Evolutionary conservation across 2,888 invertebrate genomes (phyloP).

Genomic region (Congeria kusceri): DNA sequence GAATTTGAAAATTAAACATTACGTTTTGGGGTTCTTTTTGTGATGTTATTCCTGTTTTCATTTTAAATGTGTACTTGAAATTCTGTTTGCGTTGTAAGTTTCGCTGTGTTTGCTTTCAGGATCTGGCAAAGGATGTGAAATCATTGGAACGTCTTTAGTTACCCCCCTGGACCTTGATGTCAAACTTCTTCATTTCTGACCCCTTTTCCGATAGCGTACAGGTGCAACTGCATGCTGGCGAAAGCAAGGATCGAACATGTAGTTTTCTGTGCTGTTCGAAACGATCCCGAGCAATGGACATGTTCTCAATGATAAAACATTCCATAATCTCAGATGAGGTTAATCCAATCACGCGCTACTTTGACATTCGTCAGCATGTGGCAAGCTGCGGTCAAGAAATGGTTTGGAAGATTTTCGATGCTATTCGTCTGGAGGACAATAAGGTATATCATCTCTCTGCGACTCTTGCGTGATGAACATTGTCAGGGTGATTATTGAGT

Average conservation of each 20-base stretch:
- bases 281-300: constrained; percentile 77
- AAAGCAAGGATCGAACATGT: constrained; percentile 33
- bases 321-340: constrained; percentile 83
- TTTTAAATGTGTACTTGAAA: too few relatives aligned
- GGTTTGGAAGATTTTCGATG: constrained; percentile 96
- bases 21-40: too few relatives aligned
- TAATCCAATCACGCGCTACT: constrained; percentile 93
- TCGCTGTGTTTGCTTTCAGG: too few relatives aligned
- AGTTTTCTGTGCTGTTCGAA: constrained; percentile 53
- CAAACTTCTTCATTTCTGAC: not conserved
- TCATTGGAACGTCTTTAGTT: not conserved
- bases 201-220: not conserved
- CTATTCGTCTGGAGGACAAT: constrained; percentile 93
- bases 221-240: not conserved
- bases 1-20: too few relatives aligned
- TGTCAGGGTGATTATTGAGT: too few relatives aligned
- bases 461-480: not conserved
- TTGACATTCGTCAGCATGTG: constrained; percentile 93
- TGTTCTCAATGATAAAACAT: constrained; percentile 81
- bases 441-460: constrained; percentile 89
- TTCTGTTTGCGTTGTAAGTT: too few relatives aligned
- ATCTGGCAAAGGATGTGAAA: too few relatives aligned
- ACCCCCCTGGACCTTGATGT: not conserved
- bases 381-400: constrained; percentile 94
- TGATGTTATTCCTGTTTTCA: too few relatives aligned